Evolutionary conservation across 2,113 vertebrate species (phyloP).

Genomic region (Marmota flaviventris): DNA sequence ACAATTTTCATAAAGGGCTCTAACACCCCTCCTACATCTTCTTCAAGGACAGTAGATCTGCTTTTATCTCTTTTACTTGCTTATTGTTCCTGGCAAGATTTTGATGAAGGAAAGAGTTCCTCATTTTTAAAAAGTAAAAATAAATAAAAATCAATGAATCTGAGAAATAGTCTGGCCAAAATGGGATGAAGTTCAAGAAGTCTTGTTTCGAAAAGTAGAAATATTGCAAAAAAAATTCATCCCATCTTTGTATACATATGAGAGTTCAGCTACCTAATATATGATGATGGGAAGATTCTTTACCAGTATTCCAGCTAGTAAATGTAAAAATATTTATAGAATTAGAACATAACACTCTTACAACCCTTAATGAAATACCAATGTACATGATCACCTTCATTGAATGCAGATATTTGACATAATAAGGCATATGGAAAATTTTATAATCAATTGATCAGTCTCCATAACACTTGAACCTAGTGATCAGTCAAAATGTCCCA

Average conservation of each 20-base stretch:
- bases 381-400: background rate
- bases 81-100: conserved; percentile 55
- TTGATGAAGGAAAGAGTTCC: conserved; percentile 29
- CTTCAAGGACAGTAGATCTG: conserved; percentile 33
- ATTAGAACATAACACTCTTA: background rate
- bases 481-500: background rate
- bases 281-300: no score
- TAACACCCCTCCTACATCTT: background rate
- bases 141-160: background rate
- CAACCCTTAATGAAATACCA: background rate
- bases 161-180: conserved; percentile 4
- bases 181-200: background rate
- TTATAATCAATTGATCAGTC: background rate
- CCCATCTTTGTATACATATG: no score
- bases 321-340: background rate
- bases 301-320: no score
- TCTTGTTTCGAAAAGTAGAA: no score
- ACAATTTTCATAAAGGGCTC: conserved; percentile 35
- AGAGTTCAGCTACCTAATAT: no score
- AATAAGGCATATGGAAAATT: background rate
- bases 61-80: conserved; percentile 66
- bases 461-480: background rate
- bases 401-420: background rate
- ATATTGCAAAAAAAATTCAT: no score
- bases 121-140: background rate